phyloP scores from a whole-genome alignment of 1,140 invertebrate genomes.

The Heliconius hermathena region DNA sequence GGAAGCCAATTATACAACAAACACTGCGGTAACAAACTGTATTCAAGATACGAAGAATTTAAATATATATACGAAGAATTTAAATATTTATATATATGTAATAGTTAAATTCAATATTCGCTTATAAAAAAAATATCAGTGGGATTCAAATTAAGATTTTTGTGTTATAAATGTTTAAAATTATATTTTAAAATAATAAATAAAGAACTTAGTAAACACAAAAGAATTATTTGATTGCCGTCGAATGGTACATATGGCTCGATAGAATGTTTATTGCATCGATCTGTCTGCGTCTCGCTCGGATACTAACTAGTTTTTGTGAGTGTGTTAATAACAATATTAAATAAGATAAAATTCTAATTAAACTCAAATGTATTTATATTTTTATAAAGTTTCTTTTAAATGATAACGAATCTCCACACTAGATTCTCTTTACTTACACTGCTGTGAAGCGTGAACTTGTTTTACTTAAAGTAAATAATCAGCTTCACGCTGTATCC shows the following conservation, averaged over 20 bases:
- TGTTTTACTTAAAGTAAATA: no score
- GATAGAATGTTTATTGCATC: conserved; percentile 28
- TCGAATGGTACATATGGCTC: conserved; percentile 30
- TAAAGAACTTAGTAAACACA: background rate
- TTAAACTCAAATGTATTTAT: background rate
- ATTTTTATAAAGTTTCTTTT: background rate
- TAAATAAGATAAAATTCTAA: background rate
- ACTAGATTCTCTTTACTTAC: background rate
- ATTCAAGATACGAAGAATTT: background rate
- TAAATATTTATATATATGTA: no score
- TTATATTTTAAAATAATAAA: background rate
- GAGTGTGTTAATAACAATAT: conserved; percentile 22
- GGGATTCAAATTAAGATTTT: no score
- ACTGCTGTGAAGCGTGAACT: background rate
- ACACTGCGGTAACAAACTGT: background rate
- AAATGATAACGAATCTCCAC: background rate
- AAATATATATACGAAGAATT: no score
- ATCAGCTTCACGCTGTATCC: no score
- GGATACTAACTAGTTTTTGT: conserved; percentile 33
- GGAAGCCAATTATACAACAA: background rate
- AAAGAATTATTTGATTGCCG: conserved; percentile 28
- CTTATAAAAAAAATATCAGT: no score
- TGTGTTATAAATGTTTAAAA: no score
- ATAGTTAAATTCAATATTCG: background rate
- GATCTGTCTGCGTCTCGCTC: conserved; percentile 31